A percentile compares a stretch with the other conserved stretches of the same genome.
Conservation (phyloP, 2,797 vertebrate species). For the Leuciscus waleckii region DNA sequence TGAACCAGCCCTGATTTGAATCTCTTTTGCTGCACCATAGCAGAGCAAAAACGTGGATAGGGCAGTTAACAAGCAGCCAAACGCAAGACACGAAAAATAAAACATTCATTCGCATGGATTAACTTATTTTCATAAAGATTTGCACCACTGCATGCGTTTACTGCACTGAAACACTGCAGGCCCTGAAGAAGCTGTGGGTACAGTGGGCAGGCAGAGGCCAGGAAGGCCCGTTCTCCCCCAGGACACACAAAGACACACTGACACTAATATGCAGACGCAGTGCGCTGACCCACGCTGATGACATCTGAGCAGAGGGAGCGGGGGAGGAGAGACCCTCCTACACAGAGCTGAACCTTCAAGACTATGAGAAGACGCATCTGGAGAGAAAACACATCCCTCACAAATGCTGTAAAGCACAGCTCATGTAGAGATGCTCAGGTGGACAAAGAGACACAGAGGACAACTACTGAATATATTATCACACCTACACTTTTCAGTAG, state of each 20-base stretch:
- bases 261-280: conserved; percentile 49
- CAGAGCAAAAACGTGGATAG: no score
- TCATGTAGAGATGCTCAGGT: background rate
- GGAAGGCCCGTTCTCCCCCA: background rate
- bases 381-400: background rate
- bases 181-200: background rate
- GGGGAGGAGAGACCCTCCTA: background rate
- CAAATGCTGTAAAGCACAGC: background rate
- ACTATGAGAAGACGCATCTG: background rate
- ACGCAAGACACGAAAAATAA: background rate
- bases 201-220: conserved; percentile 46
- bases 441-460: background rate
- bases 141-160: conserved; percentile 16
- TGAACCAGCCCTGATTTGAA: background rate
- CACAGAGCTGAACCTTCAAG: conserved; percentile 18
- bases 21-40: background rate
- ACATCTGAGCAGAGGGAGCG: conserved; percentile 8
- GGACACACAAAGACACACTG: conserved; percentile 42
- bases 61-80: conserved; percentile 2
- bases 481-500: background rate
- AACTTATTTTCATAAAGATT: background rate
- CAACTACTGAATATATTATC: background rate
- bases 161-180: background rate
- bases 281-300: conserved; percentile 32
- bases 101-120: background rate